phyloP scores from a whole-genome alignment of 2,888 invertebrate genomes.

The Agrilus biguttatus region DNA sequence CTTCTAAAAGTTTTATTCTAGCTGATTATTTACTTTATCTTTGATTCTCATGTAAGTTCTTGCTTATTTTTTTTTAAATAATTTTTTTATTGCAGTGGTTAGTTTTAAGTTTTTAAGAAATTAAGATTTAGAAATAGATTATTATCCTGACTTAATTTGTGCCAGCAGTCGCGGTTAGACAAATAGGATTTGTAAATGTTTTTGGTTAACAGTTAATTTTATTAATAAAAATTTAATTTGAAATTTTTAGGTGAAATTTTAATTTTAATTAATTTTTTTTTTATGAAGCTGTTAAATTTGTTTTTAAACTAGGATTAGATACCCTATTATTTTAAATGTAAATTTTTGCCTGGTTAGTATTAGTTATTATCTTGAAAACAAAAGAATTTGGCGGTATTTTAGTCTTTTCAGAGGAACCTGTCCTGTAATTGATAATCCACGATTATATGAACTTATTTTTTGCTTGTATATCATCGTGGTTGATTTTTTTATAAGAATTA shows the following conservation, averaged over 20 bases:
- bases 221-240: slow-evolving; percentile 28
- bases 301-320: slow-evolving; percentile 51
- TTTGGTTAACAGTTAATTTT: slow-evolving; percentile 31
- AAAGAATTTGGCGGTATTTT: slow-evolving; percentile 57
- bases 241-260: slow-evolving; percentile 44
- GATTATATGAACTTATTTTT: slow-evolving; percentile 37
- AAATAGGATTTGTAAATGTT: slow-evolving; percentile 42
- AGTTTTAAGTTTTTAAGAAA: slow-evolving; percentile 43
- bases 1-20: slow-evolving; percentile 37
- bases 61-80: slow-evolving; percentile 34
- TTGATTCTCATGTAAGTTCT: slow-evolving; percentile 44
- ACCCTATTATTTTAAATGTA: slow-evolving; percentile 45
- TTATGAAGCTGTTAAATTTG: slow-evolving; percentile 31
- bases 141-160: slow-evolving; percentile 48
- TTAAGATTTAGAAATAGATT: slow-evolving; percentile 44
- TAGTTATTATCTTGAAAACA: slow-evolving; percentile 47
- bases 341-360: slow-evolving; percentile 40
- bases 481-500: slow-evolving; percentile 31
- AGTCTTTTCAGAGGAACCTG: slow-evolving; percentile 56
- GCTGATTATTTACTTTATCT: slow-evolving; percentile 33
- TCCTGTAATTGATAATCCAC: slow-evolving; percentile 53
- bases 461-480: slow-evolving; percentile 31
- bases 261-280: slow-evolving; percentile 24
- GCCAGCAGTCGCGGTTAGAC: slow-evolving; percentile 60
- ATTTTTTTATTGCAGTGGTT: slow-evolving; percentile 32